Base-by-base conservation (phyloP, 1,140 invertebrate species). In the Drosophila kurseongensis region DNA sequence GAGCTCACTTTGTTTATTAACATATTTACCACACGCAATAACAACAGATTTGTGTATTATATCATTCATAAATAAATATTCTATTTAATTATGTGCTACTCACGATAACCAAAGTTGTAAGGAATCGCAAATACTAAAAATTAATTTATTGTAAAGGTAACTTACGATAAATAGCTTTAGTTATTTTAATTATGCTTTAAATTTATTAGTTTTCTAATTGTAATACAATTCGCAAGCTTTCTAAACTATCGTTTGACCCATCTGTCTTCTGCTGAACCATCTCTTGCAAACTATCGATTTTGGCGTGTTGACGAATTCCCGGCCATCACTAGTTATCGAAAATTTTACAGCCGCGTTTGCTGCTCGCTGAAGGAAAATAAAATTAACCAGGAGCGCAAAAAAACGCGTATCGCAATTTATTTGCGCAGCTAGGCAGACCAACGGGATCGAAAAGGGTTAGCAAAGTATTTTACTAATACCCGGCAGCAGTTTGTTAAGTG, bases 371-470 rank as follows among this genome's bases (percentile, higher is more conserved):
- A 42, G 38, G 36, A 62, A 60, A 62, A 62, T 59, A 62, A 62
- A 59, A 62, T 62, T 62, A 62, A 42, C 54, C 38, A 62, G 60
- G 60, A 62, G 60, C 59, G 59, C 60, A 62, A 62, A 62, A 23
- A 61, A 62, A 59, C 54, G 60, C 54, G 38, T 42, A 42, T 60
- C 38, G 29, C 27, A 18, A 57, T 18, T 13, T 63, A 42, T 62
- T 29, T 23, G 60, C 60, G 52, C 59, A 23, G 38, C 14, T 13
- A 40, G 35, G n/a, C 38, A 41, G 36, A 41, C 9, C 36, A 10
- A 58, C 51, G 60, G 60, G 27, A 63, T 63, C 38, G 38, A 57
- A 60, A 60, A 42, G 55, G 58, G 55, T 58, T 23, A 35, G 38
- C 38, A 63, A 29, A 42, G 27, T 59, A 40, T 9, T 32, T 9